These are phyloP conservation scores for Nyctereutes procyonoides DNA, from an alignment of 2,113 vertebrate species.

Conservation along the genomic window DNA sequence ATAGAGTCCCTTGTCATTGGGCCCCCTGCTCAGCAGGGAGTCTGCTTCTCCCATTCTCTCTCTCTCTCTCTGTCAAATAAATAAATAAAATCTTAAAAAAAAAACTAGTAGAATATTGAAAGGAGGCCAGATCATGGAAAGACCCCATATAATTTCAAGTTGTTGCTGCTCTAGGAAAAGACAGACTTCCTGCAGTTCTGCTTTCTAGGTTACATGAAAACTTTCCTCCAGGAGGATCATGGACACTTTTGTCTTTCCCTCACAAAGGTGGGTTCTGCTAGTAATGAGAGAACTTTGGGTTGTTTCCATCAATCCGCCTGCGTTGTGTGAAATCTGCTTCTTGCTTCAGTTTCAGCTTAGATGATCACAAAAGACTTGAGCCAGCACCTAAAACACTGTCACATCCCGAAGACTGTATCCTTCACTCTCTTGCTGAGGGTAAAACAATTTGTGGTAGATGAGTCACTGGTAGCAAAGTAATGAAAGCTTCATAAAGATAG, in stretches of 20 bases:
- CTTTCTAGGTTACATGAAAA: not conserved
- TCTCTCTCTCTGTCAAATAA: not conserved
- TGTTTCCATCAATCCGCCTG: not conserved
- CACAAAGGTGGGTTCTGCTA: not conserved
- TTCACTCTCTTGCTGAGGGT: not conserved
- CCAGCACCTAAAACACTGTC: not conserved
- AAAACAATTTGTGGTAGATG: not conserved
- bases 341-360: not conserved
- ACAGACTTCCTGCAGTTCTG: not conserved
- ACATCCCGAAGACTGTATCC: not conserved
- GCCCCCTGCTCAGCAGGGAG: not conserved
- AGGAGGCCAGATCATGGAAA: not conserved
- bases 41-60: not conserved
- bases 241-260: not conserved
- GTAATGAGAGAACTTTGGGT: not conserved
- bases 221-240: not conserved
- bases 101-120: fast-evolving
- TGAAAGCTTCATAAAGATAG: not conserved
- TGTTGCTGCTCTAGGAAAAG: not conserved
- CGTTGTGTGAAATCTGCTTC: not conserved
- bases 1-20: not conserved
- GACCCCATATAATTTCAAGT: fast-evolving
- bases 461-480: not conserved
- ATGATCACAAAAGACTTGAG: not conserved
- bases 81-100: not conserved